A percentile compares a stretch with the other conserved stretches of the same genome.
Evolutionary conservation across 1,140 invertebrate species (phyloP).

Genomic region (Lucilia cuprina): DNA sequence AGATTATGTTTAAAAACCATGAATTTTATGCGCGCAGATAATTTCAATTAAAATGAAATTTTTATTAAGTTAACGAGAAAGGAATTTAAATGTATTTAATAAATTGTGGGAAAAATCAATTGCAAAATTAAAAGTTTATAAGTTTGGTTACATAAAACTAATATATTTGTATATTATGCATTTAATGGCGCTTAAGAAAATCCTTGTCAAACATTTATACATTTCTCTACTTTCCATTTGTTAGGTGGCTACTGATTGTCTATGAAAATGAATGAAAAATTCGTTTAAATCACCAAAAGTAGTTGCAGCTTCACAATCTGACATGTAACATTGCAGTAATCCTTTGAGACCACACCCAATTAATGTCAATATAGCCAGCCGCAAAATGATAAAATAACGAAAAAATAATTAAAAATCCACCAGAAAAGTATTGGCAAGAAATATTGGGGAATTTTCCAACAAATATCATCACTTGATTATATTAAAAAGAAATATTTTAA

Average conservation of each 20-base stretch:
- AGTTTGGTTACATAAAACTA: too few relatives aligned
- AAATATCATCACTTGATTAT: neutral
- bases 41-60: too few relatives aligned
- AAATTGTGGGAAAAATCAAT: too few relatives aligned
- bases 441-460: neutral
- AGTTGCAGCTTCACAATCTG: neutral
- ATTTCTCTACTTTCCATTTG: neutral
- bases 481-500: neutral
- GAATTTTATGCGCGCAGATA: neutral
- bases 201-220: neutral
- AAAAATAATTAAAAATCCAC: neutral
- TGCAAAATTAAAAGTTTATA: too few relatives aligned
- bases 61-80: too few relatives aligned
- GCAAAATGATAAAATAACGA: neutral
- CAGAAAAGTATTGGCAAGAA: neutral
- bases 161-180: too few relatives aligned
- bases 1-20: neutral
- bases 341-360: neutral
- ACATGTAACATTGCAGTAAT: neutral
- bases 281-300: neutral
- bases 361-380: neutral
- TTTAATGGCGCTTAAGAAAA: neutral
- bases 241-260: neutral
- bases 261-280: neutral
- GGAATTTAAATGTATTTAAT: too few relatives aligned